Evolutionary conservation across 2,797 vertebrate species (phyloP).

Genomic region (Xyrichtys novacula): DNA sequence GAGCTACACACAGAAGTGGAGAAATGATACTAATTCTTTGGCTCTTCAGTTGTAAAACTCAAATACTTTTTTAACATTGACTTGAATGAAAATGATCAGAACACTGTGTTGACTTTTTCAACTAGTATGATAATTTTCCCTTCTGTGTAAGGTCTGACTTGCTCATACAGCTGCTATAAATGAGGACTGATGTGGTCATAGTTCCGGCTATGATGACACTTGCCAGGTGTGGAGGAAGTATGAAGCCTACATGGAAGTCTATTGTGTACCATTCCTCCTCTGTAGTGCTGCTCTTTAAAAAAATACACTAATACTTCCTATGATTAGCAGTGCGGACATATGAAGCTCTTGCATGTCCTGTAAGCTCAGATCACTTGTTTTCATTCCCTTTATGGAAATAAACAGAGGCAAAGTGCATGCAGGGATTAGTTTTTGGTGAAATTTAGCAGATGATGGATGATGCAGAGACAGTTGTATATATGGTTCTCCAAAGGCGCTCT

Average conservation of each 20-base stretch:
- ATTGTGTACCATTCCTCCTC: slow-evolving; percentile 69
- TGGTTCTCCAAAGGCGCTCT: neutral
- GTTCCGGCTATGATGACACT: slow-evolving; percentile 79
- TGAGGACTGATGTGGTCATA: slow-evolving; percentile 76
- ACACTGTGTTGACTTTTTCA: slow-evolving; percentile 48
- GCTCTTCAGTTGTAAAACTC: neutral
- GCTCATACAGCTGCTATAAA: slow-evolving; percentile 43
- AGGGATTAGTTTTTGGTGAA: slow-evolving; percentile 3
- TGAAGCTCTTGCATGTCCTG: neutral
- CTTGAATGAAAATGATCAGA: slow-evolving; percentile 37
- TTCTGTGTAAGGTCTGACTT: slow-evolving; percentile 25
- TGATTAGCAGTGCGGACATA: slow-evolving; percentile 10
- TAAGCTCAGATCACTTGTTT: neutral
- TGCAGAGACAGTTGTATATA: neutral
- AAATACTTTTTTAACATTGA: neutral
- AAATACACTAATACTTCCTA: slow-evolving; percentile 51
- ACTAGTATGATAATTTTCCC: slow-evolving; percentile 66
- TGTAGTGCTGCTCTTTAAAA: slow-evolving; percentile 44
- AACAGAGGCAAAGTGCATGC: neutral
- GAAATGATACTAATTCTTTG: neutral
- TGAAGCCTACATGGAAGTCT: slow-evolving; percentile 67
- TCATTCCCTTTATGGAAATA: slow-evolving; percentile 17
- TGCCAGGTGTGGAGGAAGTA: slow-evolving; percentile 87
- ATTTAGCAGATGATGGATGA: neutral
- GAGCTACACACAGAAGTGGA: neutral